These are phyloP conservation scores for Zosterops borbonicus DNA, from an alignment of 2,113 vertebrate genomes.

Conservation along the genomic window DNA sequence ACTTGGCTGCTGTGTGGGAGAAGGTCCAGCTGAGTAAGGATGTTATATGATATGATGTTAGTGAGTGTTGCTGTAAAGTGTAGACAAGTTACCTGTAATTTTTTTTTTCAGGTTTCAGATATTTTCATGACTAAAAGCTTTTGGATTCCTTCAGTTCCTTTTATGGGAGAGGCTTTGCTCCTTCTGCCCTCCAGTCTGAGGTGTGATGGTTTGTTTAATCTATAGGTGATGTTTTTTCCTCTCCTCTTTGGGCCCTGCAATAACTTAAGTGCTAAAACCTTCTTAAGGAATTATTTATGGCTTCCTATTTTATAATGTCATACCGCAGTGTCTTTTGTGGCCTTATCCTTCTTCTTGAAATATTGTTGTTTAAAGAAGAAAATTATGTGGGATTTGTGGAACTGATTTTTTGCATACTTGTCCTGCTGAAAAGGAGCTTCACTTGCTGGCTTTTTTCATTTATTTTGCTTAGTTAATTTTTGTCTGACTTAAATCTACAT, in stretches of 20 bases:
- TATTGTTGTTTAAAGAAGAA: neutral
- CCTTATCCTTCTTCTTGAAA: neutral
- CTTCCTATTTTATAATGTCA: neutral
- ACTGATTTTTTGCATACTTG: neutral
- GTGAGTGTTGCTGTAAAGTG: neutral
- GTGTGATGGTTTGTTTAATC: neutral
- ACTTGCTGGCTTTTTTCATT: neutral
- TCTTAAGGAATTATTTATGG: neutral
- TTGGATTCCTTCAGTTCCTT: neutral
- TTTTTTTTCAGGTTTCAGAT: neutral
- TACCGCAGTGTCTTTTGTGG: neutral
- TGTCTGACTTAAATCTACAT: neutral
- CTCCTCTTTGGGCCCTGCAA: neutral
- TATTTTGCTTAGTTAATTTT: neutral
- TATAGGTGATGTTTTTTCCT: neutral
- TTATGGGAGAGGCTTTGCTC: fast-evolving
- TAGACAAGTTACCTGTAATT: neutral
- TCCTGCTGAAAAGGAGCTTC: neutral
- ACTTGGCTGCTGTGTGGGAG: neutral
- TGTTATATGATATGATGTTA: neutral
- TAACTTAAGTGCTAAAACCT: neutral
- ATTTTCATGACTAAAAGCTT: neutral
- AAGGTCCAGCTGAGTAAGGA: neutral
- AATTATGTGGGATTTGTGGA: neutral
- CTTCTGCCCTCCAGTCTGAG: neutral